A percentile compares a stretch with the other conserved stretches of the same genome.
Evolutionary conservation across 2,797 vertebrate genomes (phyloP).

Genomic region (Natrix natrix): DNA sequence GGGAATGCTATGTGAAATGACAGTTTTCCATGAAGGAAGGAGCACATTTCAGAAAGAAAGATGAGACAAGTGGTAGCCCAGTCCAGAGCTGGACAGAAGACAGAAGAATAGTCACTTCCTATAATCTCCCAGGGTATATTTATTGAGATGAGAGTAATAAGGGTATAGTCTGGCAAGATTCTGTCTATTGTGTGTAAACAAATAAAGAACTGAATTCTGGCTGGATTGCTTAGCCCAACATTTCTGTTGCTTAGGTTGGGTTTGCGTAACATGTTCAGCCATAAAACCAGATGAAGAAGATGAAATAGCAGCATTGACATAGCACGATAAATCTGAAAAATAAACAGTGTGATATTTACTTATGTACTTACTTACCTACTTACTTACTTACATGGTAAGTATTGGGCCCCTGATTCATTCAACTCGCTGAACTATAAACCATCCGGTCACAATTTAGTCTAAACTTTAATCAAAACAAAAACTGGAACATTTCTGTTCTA

Average conservation of each 20-base stretch:
- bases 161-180: background rate
- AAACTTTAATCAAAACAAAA: background rate
- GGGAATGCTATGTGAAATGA: background rate
- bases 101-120: background rate
- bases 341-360: background rate
- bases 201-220: background rate
- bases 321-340: background rate
- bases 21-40: too few relatives aligned
- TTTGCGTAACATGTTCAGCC: background rate
- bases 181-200: background rate
- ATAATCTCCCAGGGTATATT: background rate
- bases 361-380: background rate
- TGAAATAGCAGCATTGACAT: background rate
- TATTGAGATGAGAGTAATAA: background rate
- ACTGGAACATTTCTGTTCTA: background rate
- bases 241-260: background rate
- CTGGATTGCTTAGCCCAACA: background rate
- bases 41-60: too few relatives aligned
- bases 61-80: too few relatives aligned
- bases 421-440: background rate
- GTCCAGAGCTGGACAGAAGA: background rate
- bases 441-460: background rate
- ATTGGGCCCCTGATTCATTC: background rate
- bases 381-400: background rate
- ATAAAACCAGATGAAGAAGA: background rate